Percentiles rank a stretch among this genome's conserved stretches.
These are phyloP conservation scores for Myrmecobius fasciatus DNA, from an alignment of 2,113 vertebrate genomes.

Conservation along the genomic window DNA sequence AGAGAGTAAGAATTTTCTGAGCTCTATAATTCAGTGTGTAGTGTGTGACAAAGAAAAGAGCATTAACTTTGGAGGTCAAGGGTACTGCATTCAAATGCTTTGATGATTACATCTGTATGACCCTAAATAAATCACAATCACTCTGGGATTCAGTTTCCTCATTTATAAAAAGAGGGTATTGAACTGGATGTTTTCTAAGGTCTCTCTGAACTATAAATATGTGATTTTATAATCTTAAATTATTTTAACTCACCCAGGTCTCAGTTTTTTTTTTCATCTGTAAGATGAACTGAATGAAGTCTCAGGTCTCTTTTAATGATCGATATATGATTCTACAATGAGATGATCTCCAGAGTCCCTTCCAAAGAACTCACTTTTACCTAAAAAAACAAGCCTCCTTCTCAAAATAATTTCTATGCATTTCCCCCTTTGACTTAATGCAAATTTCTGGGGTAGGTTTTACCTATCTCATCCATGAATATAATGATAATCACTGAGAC, in stretches of 20 bases:
- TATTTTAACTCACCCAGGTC: neutral
- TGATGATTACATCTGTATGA: neutral
- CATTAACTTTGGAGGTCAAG: neutral
- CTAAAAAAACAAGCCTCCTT: neutral
- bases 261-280: neutral
- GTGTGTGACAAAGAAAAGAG: constrained; percentile 28
- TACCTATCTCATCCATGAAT: neutral
- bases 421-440: neutral
- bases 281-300: neutral
- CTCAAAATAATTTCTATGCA: neutral
- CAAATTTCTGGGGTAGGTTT: neutral
- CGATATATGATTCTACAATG: neutral
- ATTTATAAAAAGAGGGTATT: neutral
- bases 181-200: neutral
- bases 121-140: neutral
- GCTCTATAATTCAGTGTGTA: constrained; percentile 8
- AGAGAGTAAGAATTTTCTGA: constrained; percentile 56
- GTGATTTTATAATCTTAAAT: neutral
- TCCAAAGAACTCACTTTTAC: neutral
- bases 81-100: neutral
- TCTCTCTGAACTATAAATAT: neutral
- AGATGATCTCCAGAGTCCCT: neutral
- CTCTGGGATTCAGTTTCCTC: constrained; percentile 25
- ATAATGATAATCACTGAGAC: neutral
- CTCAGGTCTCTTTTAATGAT: neutral